Percentiles rank a stretch among this genome's conserved stretches.
phyloP scores from a whole-genome alignment of 2,888 invertebrate genomes.

The Teleiodes luculella region DNA sequence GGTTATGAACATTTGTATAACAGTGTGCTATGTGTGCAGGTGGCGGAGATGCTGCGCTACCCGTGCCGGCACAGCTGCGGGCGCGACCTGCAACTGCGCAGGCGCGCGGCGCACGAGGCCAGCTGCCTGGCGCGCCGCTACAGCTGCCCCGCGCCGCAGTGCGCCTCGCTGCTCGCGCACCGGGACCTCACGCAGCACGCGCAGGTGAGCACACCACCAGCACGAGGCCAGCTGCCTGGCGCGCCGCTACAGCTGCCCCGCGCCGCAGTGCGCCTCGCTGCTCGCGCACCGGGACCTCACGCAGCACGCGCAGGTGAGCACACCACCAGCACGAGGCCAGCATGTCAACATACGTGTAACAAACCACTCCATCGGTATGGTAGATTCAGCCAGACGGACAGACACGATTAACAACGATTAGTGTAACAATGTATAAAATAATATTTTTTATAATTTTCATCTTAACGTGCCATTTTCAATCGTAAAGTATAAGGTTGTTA shows the following conservation, averaged over 20 bases:
- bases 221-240: conserved; percentile 33
- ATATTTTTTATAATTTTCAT: too few relatives aligned
- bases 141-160: conserved; percentile 65
- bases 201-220: conserved; percentile 23
- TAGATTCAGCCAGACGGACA: too few relatives aligned
- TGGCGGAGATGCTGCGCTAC: conserved; percentile 73
- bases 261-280: conserved; percentile 52
- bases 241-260: conserved; percentile 69
- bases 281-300: conserved; percentile 27
- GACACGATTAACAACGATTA: too few relatives aligned
- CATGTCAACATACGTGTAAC: too few relatives aligned
- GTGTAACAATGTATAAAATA: too few relatives aligned
- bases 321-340: too few relatives aligned
- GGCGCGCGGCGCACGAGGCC: conserved; percentile 68
- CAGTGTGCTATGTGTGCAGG: conserved; percentile 37
- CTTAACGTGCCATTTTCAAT: too few relatives aligned
- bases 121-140: conserved; percentile 66
- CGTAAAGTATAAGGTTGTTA: too few relatives aligned
- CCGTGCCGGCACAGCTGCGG: conserved; percentile 77
- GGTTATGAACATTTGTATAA: conserved; percentile 17
- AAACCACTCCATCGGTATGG: too few relatives aligned
- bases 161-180: conserved; percentile 44
- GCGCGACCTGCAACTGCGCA: conserved; percentile 58
- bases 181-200: conserved; percentile 29
- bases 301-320: too few relatives aligned